These are phyloP conservation scores for Misgurnus anguillicaudatus DNA, from an alignment of 2,113 vertebrate species.

Conservation along the genomic window DNA sequence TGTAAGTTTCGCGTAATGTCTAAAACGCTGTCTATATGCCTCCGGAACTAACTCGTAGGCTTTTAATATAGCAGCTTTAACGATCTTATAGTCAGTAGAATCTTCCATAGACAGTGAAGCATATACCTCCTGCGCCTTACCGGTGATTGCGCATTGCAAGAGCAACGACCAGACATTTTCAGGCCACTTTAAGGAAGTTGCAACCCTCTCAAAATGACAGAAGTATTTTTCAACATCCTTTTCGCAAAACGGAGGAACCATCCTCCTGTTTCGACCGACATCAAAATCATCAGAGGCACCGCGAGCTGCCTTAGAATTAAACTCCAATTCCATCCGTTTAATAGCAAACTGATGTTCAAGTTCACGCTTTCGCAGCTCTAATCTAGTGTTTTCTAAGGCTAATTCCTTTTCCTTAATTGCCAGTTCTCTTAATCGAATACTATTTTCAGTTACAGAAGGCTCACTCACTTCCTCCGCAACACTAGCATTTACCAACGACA, in stretches of 20 bases:
- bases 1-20: not conserved
- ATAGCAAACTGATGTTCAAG: not conserved
- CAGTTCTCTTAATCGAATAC: no score
- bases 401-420: no score
- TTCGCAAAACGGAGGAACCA: not conserved
- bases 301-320: not conserved
- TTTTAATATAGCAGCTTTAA: not conserved
- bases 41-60: not conserved
- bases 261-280: not conserved
- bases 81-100: not conserved
- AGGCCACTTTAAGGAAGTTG: not conserved
- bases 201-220: not conserved
- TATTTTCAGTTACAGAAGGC: no score
- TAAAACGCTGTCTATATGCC: not conserved
- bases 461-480: no score
- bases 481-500: no score
- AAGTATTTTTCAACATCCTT: not conserved
- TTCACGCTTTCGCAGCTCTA: no score
- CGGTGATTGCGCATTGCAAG: not conserved
- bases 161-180: not conserved
- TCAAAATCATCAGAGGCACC: not conserved
- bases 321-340: not conserved
- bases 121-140: not conserved
- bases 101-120: not conserved
- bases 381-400: no score